Evolutionary conservation across 2,113 vertebrate species (phyloP).

Genomic region (Sylvietta virens): DNA sequence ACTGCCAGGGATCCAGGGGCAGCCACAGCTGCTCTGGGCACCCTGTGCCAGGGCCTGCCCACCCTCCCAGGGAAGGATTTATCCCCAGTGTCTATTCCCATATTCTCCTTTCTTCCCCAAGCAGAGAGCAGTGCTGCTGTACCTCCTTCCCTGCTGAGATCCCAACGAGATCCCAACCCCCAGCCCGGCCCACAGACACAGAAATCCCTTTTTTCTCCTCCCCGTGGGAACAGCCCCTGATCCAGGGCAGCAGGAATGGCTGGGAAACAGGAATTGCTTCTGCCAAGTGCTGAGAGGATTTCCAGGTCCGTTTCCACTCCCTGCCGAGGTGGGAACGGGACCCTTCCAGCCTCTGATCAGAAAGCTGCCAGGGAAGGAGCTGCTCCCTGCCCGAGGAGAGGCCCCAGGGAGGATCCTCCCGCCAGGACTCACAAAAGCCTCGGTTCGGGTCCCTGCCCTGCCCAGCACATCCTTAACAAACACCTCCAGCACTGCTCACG

Average conservation of each 20-base stretch:
- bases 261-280: background rate
- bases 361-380: background rate
- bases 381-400: background rate
- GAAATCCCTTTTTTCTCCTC: background rate
- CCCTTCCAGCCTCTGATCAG: background rate
- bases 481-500: rapidly evolving
- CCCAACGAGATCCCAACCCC: background rate
- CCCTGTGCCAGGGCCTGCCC: background rate
- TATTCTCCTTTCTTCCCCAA: background rate
- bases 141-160: rapidly evolving
- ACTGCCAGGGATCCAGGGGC: background rate
- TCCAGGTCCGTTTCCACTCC: background rate
- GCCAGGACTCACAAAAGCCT: background rate
- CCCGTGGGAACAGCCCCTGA: rapidly evolving
- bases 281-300: background rate
- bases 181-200: background rate
- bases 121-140: too few relatives aligned
- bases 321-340: background rate
- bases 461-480: background rate
- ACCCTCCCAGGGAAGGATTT: background rate
- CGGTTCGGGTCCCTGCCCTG: rapidly evolving
- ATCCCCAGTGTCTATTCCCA: rapidly evolving
- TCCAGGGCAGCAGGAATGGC: rapidly evolving
- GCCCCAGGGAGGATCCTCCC: background rate
- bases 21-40: background rate